A percentile compares a stretch with the other conserved stretches of the same genome.
Conservation (phyloP, 2,113 vertebrate genomes). For the Nansenia antarctica region DNA sequence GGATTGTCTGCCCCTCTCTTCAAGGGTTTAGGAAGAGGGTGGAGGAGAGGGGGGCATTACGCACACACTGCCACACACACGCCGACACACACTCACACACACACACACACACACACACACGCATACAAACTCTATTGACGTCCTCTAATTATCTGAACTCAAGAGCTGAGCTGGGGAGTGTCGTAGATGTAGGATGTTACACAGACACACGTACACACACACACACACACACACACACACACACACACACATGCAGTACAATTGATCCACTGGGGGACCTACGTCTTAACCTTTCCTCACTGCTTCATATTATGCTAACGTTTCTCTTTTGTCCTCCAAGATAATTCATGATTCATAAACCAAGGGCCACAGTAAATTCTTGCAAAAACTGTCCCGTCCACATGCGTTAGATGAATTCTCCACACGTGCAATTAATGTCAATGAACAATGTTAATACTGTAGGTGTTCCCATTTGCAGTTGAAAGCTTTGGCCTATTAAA, state of each 20-base stretch:
- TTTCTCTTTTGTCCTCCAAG: conserved; percentile 20
- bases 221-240: not conserved
- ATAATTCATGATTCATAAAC: conserved; percentile 35
- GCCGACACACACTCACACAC: not conserved
- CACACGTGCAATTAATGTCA: conserved; percentile 12
- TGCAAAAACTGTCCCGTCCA: conserved; percentile 2
- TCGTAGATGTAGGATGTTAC: not conserved
- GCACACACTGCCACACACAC: not conserved
- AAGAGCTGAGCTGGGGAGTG: not conserved
- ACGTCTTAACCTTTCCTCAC: conserved; percentile 6
- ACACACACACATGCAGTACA: not conserved
- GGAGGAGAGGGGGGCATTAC: too few species aligned
- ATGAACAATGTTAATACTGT: conserved; percentile 25
- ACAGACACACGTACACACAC: not conserved
- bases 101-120: not conserved
- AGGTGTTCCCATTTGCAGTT: conserved; percentile 29
- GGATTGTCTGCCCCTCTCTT: too few species aligned
- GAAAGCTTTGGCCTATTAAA: conserved; percentile 12
- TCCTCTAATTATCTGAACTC: not conserved
- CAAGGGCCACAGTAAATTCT: conserved; percentile 21
- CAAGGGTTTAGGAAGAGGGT: not conserved
- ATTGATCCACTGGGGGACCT: not conserved
- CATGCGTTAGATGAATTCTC: conserved; percentile 6
- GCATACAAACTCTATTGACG: not conserved
- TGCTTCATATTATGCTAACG: conserved; percentile 7